Evolutionary conservation across 30 jellyfish, hydroid and myxozoan genomes (phyloP), one percentile per base, ranked within the genome.

Genomic region (Turritopsis rubra): DNA sequence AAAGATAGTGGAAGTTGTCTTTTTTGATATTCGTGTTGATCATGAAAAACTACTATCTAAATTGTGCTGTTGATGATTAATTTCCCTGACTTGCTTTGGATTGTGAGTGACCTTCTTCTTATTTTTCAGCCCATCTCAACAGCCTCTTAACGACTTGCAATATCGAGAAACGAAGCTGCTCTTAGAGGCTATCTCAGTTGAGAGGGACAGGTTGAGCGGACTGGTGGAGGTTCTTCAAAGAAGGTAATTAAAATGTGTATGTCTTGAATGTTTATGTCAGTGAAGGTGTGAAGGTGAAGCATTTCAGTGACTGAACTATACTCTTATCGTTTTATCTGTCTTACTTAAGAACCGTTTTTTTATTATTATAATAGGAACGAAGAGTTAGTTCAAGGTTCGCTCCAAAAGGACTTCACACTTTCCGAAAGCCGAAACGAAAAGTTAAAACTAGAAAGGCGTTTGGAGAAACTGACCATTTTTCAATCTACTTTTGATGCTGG

Each of bases 121-220:
- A 74, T 74, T n/a, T n/a, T 74, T 18, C 82, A 74, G 82, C 82
- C 26, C 65, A 8, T 41, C 7, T 21, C 27, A 26, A 29, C 28
- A 26, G 23, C 54, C 28, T 21, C 13, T 84, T 53, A 27, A 16
- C 53, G 87, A 80, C 30, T 52, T 52, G 28, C 95, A 91, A 79
- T 84, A 87, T 3, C 97, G 86, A 85, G 97, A 94, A 76, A 28
- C 52, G n/a, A 79, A 81, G 74, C 52, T 85, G 21, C 28, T 86
- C 79, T 73, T 68, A 27, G 94, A 89, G 53, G 99, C 89, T 8
- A 93, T 91, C 1, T 87, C 75, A 21, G 99, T 94, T 18, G 99
- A 94, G 53, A 79, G 91, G 73, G 99, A 94, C 65, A 77, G 88
- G 66, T 71, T 94, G 72, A 23, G 66, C 17, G 97, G 86, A 74